These are phyloP conservation scores for Babylonia areolata DNA, from an alignment of 1,140 invertebrate species.

Conservation along the genomic window DNA sequence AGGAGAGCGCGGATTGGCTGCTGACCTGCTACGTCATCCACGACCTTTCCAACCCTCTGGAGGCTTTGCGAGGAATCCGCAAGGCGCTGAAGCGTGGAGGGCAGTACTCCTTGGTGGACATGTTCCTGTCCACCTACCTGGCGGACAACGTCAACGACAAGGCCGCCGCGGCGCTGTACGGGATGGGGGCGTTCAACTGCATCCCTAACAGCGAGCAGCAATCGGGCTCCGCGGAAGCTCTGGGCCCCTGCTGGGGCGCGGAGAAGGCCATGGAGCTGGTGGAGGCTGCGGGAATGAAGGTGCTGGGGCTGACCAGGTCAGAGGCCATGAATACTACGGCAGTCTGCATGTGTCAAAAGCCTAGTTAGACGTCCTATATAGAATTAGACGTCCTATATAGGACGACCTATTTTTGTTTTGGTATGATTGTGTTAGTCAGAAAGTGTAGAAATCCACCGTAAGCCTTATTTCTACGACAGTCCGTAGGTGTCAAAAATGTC, in stretches of 20 bases:
- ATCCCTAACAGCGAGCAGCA: background rate
- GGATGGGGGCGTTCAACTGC: background rate
- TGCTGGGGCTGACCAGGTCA: background rate
- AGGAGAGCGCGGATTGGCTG: background rate
- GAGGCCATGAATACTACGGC: background rate
- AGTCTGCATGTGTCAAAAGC: conserved; percentile 17
- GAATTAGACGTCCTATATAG: too few species aligned
- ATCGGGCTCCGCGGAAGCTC: background rate
- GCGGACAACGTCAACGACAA: background rate
- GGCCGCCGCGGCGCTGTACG: background rate
- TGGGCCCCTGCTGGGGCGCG: conserved; percentile 15
- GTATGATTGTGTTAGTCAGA: too few species aligned
- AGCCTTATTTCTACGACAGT: too few species aligned
- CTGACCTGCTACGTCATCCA: conserved; percentile 6
- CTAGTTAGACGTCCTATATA: too few species aligned
- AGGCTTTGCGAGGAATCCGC: background rate
- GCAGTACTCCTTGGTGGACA: conserved; percentile 12
- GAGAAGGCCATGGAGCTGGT: conserved; percentile 3
- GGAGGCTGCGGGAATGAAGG: conserved; percentile 4
- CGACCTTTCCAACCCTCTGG: background rate
- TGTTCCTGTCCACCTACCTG: background rate
- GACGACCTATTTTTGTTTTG: too few species aligned
- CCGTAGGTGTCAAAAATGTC: too few species aligned
- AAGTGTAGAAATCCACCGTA: too few species aligned
- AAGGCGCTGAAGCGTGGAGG: conserved; percentile 19